These are phyloP conservation scores for Podarcis muralis DNA, from an alignment of 2,113 vertebrate species.

Conservation along the genomic window DNA sequence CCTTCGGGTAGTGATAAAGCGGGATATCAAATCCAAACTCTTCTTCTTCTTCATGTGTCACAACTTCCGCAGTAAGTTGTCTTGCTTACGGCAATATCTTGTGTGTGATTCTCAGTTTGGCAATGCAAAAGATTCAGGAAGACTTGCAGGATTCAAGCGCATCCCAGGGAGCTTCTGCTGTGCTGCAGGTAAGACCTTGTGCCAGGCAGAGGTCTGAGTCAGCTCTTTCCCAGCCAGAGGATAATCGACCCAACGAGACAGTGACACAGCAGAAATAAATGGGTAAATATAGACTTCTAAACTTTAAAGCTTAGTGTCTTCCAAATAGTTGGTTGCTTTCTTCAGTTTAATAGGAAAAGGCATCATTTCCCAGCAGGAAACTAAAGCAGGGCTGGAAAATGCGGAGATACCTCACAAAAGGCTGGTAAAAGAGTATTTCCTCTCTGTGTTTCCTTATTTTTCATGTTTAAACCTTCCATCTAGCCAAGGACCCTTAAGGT, in stretches of 20 bases:
- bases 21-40: too few species aligned
- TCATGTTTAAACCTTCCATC: neutral
- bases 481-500: neutral
- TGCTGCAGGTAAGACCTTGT: constrained; percentile 2
- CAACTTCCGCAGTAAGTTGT: neutral
- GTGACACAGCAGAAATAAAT: constrained; percentile 62
- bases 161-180: constrained; percentile 7
- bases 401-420: neutral
- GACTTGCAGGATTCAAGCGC: neutral
- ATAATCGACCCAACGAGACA: constrained; percentile 49
- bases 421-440: neutral
- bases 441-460: neutral
- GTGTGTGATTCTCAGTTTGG: neutral
- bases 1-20: too few species aligned
- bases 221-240: constrained; percentile 39
- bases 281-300: constrained; percentile 31
- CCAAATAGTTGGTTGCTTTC: constrained; percentile 4
- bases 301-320: constrained; percentile 6
- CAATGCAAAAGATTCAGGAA: neutral
- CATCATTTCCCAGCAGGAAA: neutral
- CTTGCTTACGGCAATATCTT: neutral
- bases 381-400: neutral
- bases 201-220: constrained; percentile 37
- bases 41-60: neutral
- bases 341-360: neutral